Evolutionary conservation across 2,113 vertebrate species (phyloP).

Genomic region (Myotis lucifugus): DNA sequence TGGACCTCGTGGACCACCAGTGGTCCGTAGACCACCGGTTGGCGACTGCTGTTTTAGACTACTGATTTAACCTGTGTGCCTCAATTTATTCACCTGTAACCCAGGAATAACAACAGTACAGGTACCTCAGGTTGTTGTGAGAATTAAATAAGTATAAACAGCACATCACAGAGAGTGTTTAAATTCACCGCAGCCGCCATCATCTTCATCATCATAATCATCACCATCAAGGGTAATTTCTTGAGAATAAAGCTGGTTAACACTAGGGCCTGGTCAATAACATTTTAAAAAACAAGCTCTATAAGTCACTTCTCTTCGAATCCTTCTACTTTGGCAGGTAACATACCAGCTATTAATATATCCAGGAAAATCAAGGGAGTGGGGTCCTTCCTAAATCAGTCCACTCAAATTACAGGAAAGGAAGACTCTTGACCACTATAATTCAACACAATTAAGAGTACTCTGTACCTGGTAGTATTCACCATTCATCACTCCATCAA

Average conservation of each 20-base stretch:
- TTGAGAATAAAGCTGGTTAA: neutral
- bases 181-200: neutral
- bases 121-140: neutral
- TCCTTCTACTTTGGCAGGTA: constrained; percentile 4
- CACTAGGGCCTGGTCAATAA: neutral
- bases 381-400: neutral
- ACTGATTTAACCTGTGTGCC: neutral
- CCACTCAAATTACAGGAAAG: constrained; percentile 37
- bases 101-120: neutral
- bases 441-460: constrained; percentile 8
- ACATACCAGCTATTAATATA: constrained; percentile 17
- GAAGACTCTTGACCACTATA: neutral
- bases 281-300: neutral
- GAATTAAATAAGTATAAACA: neutral
- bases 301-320: constrained; percentile 27
- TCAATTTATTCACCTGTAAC: neutral
- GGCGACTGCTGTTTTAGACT: no score
- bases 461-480: constrained; percentile 88
- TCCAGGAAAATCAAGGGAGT: neutral
- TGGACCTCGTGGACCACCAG: no score
- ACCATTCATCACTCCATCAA: constrained; percentile 91
- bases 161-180: neutral
- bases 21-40: no score
- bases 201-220: neutral
- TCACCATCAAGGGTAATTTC: neutral